Conservation (phyloP, 2,113 vertebrate genomes). For the Eubucco bourcierii region DNA sequence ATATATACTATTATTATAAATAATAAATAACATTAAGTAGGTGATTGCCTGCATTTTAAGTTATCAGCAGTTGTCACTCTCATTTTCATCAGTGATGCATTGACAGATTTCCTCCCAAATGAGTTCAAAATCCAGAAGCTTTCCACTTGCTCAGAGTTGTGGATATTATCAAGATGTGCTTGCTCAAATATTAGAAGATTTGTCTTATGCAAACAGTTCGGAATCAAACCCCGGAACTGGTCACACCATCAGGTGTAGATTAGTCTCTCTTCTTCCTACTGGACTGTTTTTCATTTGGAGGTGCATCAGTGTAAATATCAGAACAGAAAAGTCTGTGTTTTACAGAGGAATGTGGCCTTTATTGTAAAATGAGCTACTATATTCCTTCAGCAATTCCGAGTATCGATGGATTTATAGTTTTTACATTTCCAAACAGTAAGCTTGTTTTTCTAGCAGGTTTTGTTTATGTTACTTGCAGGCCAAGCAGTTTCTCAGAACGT, state of each 20-base stretch:
- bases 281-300: not conserved
- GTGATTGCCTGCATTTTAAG: not conserved
- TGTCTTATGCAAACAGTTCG: not conserved
- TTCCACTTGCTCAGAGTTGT: not conserved
- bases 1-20: not conserved
- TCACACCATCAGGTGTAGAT: not conserved
- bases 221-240: not conserved
- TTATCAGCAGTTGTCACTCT: not conserved
- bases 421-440: not conserved
- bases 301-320: not conserved
- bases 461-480: constrained; percentile 12
- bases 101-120: not conserved
- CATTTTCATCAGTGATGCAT: not conserved
- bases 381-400: not conserved
- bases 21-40: not conserved
- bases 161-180: not conserved
- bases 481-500: constrained; percentile 7
- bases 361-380: constrained; percentile 13
- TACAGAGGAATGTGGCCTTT: constrained; percentile 12
- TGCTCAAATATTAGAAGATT: not conserved
- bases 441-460: constrained; percentile 30
- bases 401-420: not conserved
- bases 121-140: not conserved
- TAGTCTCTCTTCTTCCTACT: not conserved
- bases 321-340: not conserved